Conservation (phyloP, 2,888 invertebrate genomes). For the Dicycla oo region DNA sequence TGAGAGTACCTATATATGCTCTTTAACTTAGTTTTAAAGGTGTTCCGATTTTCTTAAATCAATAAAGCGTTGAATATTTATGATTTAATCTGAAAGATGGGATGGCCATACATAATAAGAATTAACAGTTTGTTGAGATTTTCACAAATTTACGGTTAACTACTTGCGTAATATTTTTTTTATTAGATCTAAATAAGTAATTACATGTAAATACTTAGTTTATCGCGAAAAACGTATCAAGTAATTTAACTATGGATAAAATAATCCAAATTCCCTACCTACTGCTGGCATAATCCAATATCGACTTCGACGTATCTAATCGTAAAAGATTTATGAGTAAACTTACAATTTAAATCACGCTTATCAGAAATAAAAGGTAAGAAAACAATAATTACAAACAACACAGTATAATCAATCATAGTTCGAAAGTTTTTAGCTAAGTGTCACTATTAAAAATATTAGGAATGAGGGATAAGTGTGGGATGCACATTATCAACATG, state of each 20-base stretch:
- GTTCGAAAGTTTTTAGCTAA: not conserved
- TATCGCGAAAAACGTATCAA: slow-evolving; percentile 9
- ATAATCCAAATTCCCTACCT: slow-evolving; percentile 14
- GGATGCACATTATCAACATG: not conserved
- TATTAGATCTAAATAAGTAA: not conserved
- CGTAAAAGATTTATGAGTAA: slow-evolving; percentile 17
- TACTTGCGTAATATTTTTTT: not conserved
- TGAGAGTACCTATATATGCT: not conserved
- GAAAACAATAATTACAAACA: slow-evolving; percentile 11
- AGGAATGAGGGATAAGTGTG: not conserved
- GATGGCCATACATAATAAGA: too few species aligned
- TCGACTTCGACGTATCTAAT: slow-evolving; percentile 46
- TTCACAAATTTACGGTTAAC: not conserved
- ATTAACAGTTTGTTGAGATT: not conserved
- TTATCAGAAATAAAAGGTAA: slow-evolving; percentile 16
- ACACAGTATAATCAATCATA: not conserved
- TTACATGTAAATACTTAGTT: slow-evolving; percentile 7
- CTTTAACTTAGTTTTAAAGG: not conserved
- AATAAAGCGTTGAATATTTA: too few species aligned
- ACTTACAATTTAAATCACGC: slow-evolving; percentile 12
- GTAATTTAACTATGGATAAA: slow-evolving; percentile 33
- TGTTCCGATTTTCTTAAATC: too few species aligned
- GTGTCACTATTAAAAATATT: too few species aligned
- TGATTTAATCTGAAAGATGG: too few species aligned
- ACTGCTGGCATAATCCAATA: slow-evolving; percentile 10